A percentile compares a stretch with the other conserved stretches of the same genome.
These are phyloP conservation scores for Oophaga sylvatica DNA, from an alignment of 2,797 vertebrate genomes.

Conservation along the genomic window DNA sequence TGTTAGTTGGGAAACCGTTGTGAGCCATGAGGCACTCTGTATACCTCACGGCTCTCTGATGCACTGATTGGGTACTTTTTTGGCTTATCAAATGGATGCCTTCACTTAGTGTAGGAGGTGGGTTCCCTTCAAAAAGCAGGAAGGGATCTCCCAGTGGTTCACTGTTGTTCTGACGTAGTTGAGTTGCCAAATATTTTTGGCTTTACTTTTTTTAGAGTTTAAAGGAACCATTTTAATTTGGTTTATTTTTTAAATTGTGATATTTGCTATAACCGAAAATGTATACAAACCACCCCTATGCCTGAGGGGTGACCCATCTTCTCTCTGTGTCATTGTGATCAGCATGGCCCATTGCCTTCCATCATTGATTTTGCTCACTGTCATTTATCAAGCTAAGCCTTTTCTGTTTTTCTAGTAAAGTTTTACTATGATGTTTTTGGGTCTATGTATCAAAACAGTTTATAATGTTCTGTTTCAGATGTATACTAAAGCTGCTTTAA, in stretches of 20 bases:
- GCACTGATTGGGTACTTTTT: background rate
- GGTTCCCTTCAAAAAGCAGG: slow-evolving; percentile 3
- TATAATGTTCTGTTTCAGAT: background rate
- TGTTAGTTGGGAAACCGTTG: background rate
- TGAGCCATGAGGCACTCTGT: background rate
- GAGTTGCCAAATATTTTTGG: slow-evolving; percentile 32
- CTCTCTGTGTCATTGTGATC: slow-evolving; percentile 5
- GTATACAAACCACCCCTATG: background rate
- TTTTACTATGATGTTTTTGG: slow-evolving; percentile 6
- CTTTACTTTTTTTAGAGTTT: slow-evolving; percentile 9
- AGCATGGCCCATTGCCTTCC: slow-evolving; percentile 26
- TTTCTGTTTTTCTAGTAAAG: background rate
- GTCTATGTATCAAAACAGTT: slow-evolving; percentile 42
- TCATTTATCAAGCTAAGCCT: background rate
- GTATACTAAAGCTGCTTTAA: background rate
- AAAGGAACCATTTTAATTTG: slow-evolving; percentile 15
- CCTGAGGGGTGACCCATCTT: background rate
- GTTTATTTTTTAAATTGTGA: slow-evolving; percentile 17
- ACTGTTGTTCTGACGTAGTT: slow-evolving; percentile 35
- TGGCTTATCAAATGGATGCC: slow-evolving; percentile 26
- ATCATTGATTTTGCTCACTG: slow-evolving; percentile 14
- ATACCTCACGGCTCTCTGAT: background rate
- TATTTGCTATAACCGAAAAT: background rate
- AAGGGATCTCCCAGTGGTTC: slow-evolving; percentile 20
- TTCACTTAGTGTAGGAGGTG: slow-evolving; percentile 3